phyloP scores from a whole-genome alignment of 2,888 invertebrate species.

The Scaptomyza caliginosa region DNA sequence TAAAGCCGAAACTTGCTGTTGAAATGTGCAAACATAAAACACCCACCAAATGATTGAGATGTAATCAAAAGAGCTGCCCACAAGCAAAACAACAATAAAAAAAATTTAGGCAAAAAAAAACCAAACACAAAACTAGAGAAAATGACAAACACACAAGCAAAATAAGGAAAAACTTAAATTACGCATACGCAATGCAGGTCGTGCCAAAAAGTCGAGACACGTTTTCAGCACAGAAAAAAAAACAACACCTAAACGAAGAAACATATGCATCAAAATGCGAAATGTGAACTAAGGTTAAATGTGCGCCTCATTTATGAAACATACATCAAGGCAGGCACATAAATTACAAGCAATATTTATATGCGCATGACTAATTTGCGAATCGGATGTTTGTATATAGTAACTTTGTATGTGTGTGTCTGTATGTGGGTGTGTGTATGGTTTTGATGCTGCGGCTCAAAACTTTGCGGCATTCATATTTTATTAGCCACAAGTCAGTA shows the following conservation, averaged over 20 bases:
- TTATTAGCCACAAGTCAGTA: constrained; percentile 76
- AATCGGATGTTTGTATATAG: constrained; percentile 27
- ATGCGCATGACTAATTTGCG: constrained; percentile 75
- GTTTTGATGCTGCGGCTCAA: constrained; percentile 67
- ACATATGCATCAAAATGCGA: constrained; percentile 64
- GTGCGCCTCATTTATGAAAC: constrained; percentile 42
- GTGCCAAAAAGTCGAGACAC: constrained; percentile 3
- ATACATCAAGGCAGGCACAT: constrained; percentile 64
- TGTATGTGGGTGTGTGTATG: constrained; percentile 16
- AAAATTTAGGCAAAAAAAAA: constrained; percentile 31
- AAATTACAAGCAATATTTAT: constrained; percentile 65
- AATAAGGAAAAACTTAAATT: constrained; percentile 46
- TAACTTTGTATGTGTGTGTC: background rate
- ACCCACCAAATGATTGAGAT: constrained; percentile 80
- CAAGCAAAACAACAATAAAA: constrained; percentile 29
- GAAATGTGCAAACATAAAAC: constrained; percentile 76
- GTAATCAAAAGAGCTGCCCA: constrained; percentile 69
- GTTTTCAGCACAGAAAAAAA: background rate
- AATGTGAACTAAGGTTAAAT: constrained; percentile 69
- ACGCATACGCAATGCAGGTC: constrained; percentile 58
- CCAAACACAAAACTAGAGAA: constrained; percentile 19
- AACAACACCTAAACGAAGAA: constrained; percentile 16
- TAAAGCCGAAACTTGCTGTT: constrained; percentile 67
- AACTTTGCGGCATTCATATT: constrained; percentile 72
- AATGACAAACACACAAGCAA: constrained; percentile 17